These are phyloP conservation scores for Oreocharis arfaki DNA, from an alignment of 2,113 vertebrate species.

Conservation along the genomic window DNA sequence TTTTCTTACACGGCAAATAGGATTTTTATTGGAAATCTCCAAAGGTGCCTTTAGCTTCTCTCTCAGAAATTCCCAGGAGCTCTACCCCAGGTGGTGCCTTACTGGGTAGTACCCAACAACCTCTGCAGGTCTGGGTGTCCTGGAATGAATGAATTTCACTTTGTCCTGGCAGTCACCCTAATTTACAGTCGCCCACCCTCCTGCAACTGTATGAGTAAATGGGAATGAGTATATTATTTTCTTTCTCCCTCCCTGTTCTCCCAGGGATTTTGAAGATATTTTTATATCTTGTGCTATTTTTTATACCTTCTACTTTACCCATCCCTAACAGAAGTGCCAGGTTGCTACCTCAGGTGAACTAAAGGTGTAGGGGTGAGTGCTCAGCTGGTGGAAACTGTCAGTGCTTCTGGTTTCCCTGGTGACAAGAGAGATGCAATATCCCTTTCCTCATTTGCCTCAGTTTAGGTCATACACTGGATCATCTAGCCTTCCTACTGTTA, in stretches of 20 bases:
- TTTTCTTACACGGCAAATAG: background rate
- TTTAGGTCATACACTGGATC: background rate
- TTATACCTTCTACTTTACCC: background rate
- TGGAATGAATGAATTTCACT: background rate
- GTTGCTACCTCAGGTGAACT: background rate
- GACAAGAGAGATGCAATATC: background rate
- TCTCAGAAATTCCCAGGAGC: background rate
- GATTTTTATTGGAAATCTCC: background rate
- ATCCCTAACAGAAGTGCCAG: background rate
- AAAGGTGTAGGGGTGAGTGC: background rate
- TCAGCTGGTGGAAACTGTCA: constrained; percentile 5
- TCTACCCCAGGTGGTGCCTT: background rate
- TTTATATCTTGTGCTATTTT: background rate
- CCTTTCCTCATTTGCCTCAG: background rate
- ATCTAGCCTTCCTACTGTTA: background rate
- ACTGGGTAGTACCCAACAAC: too few relatives aligned
- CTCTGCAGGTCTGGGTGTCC: background rate
- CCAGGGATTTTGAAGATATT: background rate
- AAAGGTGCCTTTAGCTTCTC: background rate
- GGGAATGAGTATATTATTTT: background rate
- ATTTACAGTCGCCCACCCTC: background rate
- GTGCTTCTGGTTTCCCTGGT: constrained; percentile 27
- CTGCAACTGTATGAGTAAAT: background rate
- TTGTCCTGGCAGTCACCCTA: background rate
- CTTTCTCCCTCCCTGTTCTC: background rate